phyloP scores from a whole-genome alignment of 2,797 vertebrate species.

The Salarias fasciatus region DNA sequence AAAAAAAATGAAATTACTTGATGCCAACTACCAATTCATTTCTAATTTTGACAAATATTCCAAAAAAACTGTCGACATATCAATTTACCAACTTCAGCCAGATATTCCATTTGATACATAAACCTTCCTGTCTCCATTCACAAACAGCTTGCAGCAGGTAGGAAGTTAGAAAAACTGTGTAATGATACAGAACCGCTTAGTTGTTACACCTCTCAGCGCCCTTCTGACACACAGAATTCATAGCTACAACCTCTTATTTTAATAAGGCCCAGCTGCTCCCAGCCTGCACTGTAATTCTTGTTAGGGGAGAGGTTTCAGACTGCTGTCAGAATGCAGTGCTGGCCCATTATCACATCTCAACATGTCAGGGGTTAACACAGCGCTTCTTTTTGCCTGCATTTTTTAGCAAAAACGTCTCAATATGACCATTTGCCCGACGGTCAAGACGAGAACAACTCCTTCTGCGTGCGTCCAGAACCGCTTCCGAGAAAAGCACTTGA shows the following conservation, averaged over 20 bases:
- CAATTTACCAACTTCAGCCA: too few relatives aligned
- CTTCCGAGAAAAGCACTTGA: background rate
- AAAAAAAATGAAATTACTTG: conserved; percentile 10
- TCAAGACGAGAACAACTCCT: background rate
- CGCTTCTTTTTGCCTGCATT: conserved; percentile 20
- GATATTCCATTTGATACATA: conserved; percentile 22
- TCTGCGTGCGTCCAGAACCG: background rate
- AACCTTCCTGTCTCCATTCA: conserved; percentile 8
- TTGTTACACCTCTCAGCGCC: conserved; percentile 41
- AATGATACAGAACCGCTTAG: conserved; percentile 57
- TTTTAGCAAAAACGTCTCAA: conserved; percentile 13
- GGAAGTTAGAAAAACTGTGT: conserved; percentile 28
- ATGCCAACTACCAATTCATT: background rate
- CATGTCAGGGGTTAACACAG: conserved; percentile 24
- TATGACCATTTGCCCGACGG: background rate
- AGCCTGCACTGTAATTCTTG: conserved; percentile 45
- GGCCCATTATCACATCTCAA: conserved; percentile 51
- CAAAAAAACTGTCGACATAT: too few relatives aligned
- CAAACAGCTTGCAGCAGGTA: conserved; percentile 27
- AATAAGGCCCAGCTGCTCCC: conserved; percentile 52
- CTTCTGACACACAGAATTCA: conserved; percentile 46
- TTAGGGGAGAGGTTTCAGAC: conserved; percentile 29
- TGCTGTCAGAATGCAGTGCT: conserved; percentile 39
- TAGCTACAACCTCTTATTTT: conserved; percentile 58
- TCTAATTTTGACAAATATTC: conserved; percentile 15